Evolutionary conservation across 2,888 invertebrate species (phyloP).

Genomic region (Hermaeophaga mercurialis): DNA sequence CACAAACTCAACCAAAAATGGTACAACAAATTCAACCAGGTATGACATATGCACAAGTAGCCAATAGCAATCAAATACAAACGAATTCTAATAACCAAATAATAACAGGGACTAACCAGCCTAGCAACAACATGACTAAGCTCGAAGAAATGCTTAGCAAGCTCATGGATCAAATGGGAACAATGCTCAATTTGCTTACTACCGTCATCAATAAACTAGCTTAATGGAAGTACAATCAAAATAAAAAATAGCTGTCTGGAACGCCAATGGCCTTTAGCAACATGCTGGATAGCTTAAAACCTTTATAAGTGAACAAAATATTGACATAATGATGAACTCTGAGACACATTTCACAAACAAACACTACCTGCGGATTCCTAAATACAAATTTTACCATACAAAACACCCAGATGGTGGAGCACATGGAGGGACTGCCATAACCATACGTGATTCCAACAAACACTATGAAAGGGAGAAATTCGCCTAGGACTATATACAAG

Average conservation of each 20-base stretch:
- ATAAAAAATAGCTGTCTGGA: constrained; percentile 34
- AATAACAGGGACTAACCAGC: constrained; percentile 3
- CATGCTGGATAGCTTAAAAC: constrained; percentile 15
- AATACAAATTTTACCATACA: constrained; percentile 34
- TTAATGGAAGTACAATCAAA: constrained; percentile 1
- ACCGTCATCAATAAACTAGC: constrained; percentile 22
- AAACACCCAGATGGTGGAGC: constrained; percentile 31
- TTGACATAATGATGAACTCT: constrained; percentile 34
- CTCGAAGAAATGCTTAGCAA: constrained; percentile 29
- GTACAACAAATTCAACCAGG: not conserved
- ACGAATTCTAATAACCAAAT: not conserved
- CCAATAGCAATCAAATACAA: constrained; percentile 1
- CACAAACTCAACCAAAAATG: not conserved
- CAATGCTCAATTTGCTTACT: constrained; percentile 32
- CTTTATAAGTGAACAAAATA: constrained; percentile 23
- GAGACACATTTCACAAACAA: constrained; percentile 31
- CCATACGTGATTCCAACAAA: constrained; percentile 22
- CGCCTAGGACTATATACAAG: too few species aligned
- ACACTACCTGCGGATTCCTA: constrained; percentile 31
- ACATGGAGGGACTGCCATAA: constrained; percentile 21
- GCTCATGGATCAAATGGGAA: constrained; percentile 32
- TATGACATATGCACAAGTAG: constrained; percentile 5
- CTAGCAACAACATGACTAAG: not conserved
- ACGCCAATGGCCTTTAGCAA: constrained; percentile 35
- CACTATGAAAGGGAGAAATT: too few species aligned